phyloP scores from a whole-genome alignment of 2,113 vertebrate genomes.

The Abramis brama region DNA sequence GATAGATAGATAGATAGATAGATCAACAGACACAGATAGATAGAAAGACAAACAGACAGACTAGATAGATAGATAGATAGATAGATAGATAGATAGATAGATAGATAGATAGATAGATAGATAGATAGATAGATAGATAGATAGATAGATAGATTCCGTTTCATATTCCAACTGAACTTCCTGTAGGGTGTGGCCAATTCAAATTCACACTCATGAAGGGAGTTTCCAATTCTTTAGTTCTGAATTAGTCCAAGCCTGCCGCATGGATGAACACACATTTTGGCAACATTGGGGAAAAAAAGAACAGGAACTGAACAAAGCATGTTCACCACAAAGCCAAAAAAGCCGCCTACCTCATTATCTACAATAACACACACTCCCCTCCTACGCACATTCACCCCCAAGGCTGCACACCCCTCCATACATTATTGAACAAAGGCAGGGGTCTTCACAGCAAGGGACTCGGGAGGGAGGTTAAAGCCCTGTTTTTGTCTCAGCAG shows the following conservation, averaged over 20 bases:
- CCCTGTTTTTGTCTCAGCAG: slow-evolving; percentile 59
- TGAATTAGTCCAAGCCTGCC: background rate
- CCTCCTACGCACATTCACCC: slow-evolving; percentile 39
- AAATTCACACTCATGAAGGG: background rate
- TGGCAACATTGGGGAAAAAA: background rate
- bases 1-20: background rate
- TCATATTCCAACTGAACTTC: background rate
- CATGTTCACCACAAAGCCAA: background rate
- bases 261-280: background rate
- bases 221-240: background rate
- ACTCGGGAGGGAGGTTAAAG: slow-evolving; percentile 51
- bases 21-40: background rate
- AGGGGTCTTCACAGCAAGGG: slow-evolving; percentile 52
- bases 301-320: background rate
- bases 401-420: slow-evolving; percentile 49
- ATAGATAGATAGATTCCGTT: background rate
- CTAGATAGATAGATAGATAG: background rate
- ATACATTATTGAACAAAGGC: slow-evolving; percentile 71
- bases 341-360: slow-evolving; percentile 20
- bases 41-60: background rate
- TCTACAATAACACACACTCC: slow-evolving; percentile 30
- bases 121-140: background rate
- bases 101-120: background rate
- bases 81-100: background rate
- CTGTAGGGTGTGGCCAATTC: background rate